Percentiles rank a stretch among this genome's conserved stretches.
Conservation (phyloP, 1,140 invertebrate genomes). For the Scaptodrosophila lebanonensis region DNA sequence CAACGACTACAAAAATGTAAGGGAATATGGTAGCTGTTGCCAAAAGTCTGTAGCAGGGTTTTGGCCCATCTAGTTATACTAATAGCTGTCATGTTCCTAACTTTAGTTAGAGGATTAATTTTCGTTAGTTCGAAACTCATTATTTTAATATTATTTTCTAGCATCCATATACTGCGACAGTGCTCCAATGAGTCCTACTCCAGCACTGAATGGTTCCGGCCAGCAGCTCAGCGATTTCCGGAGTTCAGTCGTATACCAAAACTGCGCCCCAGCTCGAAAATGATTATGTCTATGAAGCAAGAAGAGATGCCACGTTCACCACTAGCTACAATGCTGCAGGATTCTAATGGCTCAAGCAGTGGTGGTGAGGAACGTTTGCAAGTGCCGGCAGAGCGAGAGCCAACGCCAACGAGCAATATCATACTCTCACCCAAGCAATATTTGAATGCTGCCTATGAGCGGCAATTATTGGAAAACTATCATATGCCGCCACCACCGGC, state of each 20-base stretch:
- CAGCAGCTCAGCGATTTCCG: constrained; percentile 54
- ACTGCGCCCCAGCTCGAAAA: constrained; percentile 70
- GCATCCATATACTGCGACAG: constrained; percentile 8
- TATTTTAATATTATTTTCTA: not conserved
- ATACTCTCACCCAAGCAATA: constrained; percentile 58
- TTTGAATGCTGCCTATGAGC: constrained; percentile 26
- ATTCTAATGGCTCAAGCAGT: constrained; percentile 71
- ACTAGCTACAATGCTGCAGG: constrained; percentile 68
- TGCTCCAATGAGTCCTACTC: constrained; percentile 50
- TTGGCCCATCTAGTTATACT: too few relatives aligned
- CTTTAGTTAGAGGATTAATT: too few relatives aligned
- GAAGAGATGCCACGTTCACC: constrained; percentile 65
- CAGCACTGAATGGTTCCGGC: constrained; percentile 67
- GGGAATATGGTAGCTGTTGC: not conserved
- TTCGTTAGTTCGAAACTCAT: too few relatives aligned
- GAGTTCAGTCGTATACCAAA: constrained; percentile 72
- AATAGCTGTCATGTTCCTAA: too few relatives aligned
- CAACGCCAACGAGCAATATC: constrained; percentile 34
- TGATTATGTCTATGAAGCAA: constrained; percentile 71
- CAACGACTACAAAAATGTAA: not conserved
- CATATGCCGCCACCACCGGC: constrained; percentile 37
- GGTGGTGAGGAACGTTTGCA: constrained; percentile 55
- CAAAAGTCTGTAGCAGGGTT: not conserved
- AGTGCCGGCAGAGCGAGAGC: constrained; percentile 20
- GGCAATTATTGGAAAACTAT: constrained; percentile 29